Base-by-base conservation (phyloP, 2,888 invertebrate species). In the Hypercompe scribonia region DNA sequence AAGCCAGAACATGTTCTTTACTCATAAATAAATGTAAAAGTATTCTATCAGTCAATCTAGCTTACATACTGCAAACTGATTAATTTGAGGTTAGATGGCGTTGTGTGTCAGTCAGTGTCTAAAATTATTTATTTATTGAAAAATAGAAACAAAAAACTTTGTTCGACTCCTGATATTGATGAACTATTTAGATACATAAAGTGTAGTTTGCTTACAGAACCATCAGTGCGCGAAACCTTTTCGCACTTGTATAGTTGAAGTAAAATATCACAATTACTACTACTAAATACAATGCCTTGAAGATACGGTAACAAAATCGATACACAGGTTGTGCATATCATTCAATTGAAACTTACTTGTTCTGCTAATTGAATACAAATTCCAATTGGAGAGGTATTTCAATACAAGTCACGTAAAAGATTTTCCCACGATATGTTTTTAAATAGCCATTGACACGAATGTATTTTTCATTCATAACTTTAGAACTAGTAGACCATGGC, bases 401-500 rank as follows among this genome's bases (percentile, higher is more conserved):
- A 31, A 39, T 54, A 34, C 24, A 63, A 63, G 66, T 71, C 65
- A 71, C 46, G 69, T 18, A 28, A 31, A 39, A 31, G 18, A 71
- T 77, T 77, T 78, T 84, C 76, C 73, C 81, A 78, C 82, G 76
- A 54, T 66, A 67, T 73, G 67, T 76, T 68, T 69, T 61, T 68
- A 78, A 79, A 72, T 65, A 63, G 68, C 68, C 46, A 71, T 75
- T 80, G 78, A 73, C 82, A 78, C 72, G 36, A 46, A 80, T 78
- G 63, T 71, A 75, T 78, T 74, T 76, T 81, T 78, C 76, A 83
- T 86, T 84, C 71, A 81, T 83, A 80, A 80, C 71, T 72, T 74
- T 71, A 71, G 70, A 84, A 85, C 87, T 81, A 84, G 87, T 86
- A 80, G 86, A 83, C 84, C 86, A 75, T 87, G 90, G 84, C 85